A percentile compares a stretch with the other conserved stretches of the same genome.
Conservation (phyloP, 2,113 vertebrate genomes). For the Gymnarchus niloticus region DNA sequence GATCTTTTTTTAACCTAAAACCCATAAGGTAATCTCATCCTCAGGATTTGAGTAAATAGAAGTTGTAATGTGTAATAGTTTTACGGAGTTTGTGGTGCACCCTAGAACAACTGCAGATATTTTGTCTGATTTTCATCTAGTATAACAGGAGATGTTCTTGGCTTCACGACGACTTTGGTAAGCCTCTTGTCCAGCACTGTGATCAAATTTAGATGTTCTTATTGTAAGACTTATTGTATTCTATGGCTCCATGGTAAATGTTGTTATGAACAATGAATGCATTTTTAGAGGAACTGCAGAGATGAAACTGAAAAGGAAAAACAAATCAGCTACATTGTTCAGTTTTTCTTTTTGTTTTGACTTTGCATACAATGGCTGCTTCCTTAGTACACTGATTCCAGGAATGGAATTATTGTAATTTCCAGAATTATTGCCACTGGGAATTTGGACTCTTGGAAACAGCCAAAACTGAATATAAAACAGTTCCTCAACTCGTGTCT, state of each 20-base stretch:
- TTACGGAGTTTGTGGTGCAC: neutral
- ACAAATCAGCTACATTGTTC: neutral
- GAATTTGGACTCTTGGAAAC: neutral
- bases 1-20: neutral
- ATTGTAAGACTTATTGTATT: neutral
- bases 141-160: neutral
- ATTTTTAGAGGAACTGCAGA: neutral
- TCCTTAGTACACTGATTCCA: neutral
- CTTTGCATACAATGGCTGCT: neutral
- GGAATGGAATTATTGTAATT: slow-evolving; percentile 14
- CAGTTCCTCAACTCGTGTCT: neutral
- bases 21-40: neutral
- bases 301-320: neutral
- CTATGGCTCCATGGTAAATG: neutral
- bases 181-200: neutral
- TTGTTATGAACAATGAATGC: neutral
- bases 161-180: neutral
- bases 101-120: neutral
- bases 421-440: neutral
- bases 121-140: neutral
- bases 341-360: slow-evolving; percentile 5
- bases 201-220: neutral
- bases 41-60: neutral
- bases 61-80: neutral
- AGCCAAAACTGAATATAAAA: neutral